Evolutionary conservation across 2,888 invertebrate species (phyloP), one percentile per base, ranked within the genome.

Genomic region (Caenorhabditis parvicauda): DNA sequence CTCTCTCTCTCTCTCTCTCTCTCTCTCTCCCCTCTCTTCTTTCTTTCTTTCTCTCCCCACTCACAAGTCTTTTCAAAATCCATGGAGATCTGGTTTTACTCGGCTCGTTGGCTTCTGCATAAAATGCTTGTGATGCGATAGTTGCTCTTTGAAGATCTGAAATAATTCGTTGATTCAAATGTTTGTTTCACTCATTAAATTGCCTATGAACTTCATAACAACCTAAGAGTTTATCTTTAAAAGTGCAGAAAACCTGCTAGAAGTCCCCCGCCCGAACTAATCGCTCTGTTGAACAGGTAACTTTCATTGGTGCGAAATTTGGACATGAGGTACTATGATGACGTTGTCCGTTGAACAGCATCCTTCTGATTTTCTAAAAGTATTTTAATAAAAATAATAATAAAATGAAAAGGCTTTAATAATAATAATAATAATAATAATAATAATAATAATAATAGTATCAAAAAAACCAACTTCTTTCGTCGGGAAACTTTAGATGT

Each of bases 131-230:
- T 0, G 81, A 77, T 1, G 80, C 81, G 38, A 79, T 72, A 3
- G 81, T 81, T 2, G 80, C 80, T n/a, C 81, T 49, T 64, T 80
- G 80, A 12, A 80, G 67, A 50, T 80, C 80, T 78, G 66, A 42
- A 70, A 63, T 22, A 35, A n/a, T 35, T 50, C 17, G 37, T 9
- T 27, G 6, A 28, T 14, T 19, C 32, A 12, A 12, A 32, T 32
- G 9, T 32, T 12, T 32, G 32, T 32, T 12, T 32, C n/a, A n/a
- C n/a, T n/a, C n/a, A n/a, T n/a, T n/a, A n/a, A n/a, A n/a, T n/a
- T n/a, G n/a, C n/a, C n/a, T n/a, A n/a, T n/a, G n/a, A n/a, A n/a
- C n/a, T n/a, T n/a, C n/a, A n/a, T n/a, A n/a, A n/a, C n/a, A 32
- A 9, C n/a, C 35, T 32, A n/a, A 32, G n/a, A 32, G 35, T n/a